Percentiles rank a stretch among this genome's conserved stretches.
Conservation (phyloP, 2,888 invertebrate genomes). For the Busseola fusca region DNA sequence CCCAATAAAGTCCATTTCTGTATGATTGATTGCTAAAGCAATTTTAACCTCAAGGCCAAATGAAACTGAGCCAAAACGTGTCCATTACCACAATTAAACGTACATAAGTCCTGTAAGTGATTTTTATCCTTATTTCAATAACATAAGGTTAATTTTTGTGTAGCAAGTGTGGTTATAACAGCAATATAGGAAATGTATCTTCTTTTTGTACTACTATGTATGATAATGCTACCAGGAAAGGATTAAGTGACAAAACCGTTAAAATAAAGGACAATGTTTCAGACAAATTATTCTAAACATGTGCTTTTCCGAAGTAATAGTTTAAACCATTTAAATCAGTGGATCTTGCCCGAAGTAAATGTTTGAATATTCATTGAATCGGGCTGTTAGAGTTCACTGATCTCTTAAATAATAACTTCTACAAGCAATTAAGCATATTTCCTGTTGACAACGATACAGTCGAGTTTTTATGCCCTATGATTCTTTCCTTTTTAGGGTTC, state of each 20-base stretch:
- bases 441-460: too few species aligned
- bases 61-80: constrained; percentile 68
- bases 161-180: neutral
- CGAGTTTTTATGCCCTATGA: too few species aligned
- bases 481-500: too few species aligned
- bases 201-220: constrained; percentile 58
- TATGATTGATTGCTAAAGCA: constrained; percentile 44
- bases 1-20: constrained; percentile 46
- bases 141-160: constrained; percentile 28
- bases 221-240: constrained; percentile 54
- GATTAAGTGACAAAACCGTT: constrained; percentile 50
- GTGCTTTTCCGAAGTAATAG: constrained; percentile 24
- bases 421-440: neutral
- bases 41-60: constrained; percentile 63
- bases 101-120: constrained; percentile 30
- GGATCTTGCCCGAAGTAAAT: constrained; percentile 23
- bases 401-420: constrained; percentile 20
- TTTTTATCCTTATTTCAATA: constrained; percentile 32
- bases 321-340: constrained; percentile 26
- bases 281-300: constrained; percentile 43
- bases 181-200: constrained; percentile 29
- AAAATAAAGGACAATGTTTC: constrained; percentile 42
- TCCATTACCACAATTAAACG: constrained; percentile 63
- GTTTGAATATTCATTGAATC: constrained; percentile 30
- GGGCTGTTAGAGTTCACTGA: constrained; percentile 9